Percentiles rank a stretch among this genome's conserved stretches.
phyloP scores from a whole-genome alignment of 2,888 invertebrate species.

The Dryobotodes eremita region DNA sequence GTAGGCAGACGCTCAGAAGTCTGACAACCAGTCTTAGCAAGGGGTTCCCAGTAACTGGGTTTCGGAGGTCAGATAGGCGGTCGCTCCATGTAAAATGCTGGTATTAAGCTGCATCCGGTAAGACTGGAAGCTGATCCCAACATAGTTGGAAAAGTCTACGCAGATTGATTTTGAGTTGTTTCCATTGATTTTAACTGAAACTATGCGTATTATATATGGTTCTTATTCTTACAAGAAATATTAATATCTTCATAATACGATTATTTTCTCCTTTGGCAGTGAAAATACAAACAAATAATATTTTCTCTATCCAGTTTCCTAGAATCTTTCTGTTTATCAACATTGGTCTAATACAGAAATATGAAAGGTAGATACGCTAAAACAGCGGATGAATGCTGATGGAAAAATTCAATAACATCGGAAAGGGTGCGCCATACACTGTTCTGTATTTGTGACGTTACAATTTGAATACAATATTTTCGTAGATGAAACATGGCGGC shows the following conservation, averaged over 20 bases:
- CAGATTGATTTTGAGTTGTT: background rate
- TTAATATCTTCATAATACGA: background rate
- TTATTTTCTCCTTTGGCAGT: background rate
- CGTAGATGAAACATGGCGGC: conserved; percentile 13
- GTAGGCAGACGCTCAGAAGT: background rate
- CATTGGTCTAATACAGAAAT: conserved; percentile 20
- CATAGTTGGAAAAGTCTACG: background rate
- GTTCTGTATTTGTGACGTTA: conserved; percentile 31
- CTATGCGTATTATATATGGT: background rate
- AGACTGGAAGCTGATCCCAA: background rate
- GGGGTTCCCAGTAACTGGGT: background rate
- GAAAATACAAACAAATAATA: background rate
- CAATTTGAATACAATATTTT: conserved; percentile 48
- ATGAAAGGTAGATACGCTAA: conserved; percentile 41
- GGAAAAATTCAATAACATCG: conserved; percentile 53
- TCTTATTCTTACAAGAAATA: background rate
- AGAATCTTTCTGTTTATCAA: conserved; percentile 10
- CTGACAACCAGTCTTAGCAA: background rate
- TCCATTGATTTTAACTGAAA: background rate
- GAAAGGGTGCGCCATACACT: conserved; percentile 41
- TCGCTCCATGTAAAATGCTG: background rate
- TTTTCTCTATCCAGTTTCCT: background rate
- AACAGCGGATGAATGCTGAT: conserved; percentile 33
- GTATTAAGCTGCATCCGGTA: background rate
- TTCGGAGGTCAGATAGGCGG: background rate